A percentile compares a stretch with the other conserved stretches of the same genome.
phyloP scores from a whole-genome alignment of 2,888 invertebrate genomes.

The Escarpia spicata region DNA sequence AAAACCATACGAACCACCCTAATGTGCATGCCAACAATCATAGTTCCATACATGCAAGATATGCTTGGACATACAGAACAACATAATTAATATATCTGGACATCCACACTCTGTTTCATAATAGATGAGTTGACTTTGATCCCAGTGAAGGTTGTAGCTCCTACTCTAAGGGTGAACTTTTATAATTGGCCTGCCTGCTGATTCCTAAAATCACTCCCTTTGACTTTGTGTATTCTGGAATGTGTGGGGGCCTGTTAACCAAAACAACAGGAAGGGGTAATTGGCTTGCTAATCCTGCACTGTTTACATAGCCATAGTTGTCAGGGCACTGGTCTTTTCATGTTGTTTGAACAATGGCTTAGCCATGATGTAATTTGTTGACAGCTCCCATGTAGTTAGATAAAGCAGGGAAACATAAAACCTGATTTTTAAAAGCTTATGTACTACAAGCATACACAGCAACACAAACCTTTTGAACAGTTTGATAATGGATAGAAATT shows the following conservation, averaged over 20 bases:
- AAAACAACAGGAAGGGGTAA: neutral
- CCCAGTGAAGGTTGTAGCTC: neutral
- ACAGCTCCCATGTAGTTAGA: neutral
- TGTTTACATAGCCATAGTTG: neutral
- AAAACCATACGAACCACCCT: too few relatives aligned
- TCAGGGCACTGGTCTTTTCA: neutral
- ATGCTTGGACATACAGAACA: too few relatives aligned
- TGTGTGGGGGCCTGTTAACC: neutral
- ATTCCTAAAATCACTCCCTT: neutral
- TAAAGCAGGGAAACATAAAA: neutral
- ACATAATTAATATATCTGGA: too few relatives aligned
- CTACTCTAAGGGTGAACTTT: neutral
- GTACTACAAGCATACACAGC: too few relatives aligned
- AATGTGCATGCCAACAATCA: too few relatives aligned
- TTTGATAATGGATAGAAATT: too few relatives aligned
- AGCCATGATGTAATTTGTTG: neutral
- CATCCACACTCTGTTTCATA: too few relatives aligned
- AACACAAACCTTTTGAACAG: too few relatives aligned
- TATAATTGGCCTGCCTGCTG: neutral
- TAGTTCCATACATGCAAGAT: too few relatives aligned
- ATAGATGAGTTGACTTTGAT: neutral
- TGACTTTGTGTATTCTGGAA: neutral
- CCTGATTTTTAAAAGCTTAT: too few relatives aligned
- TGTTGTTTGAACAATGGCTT: neutral
- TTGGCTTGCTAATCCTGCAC: slow-evolving; percentile 5